Base-by-base conservation (phyloP, 2,797 vertebrate species). In the Scyliorhinus canicula region DNA sequence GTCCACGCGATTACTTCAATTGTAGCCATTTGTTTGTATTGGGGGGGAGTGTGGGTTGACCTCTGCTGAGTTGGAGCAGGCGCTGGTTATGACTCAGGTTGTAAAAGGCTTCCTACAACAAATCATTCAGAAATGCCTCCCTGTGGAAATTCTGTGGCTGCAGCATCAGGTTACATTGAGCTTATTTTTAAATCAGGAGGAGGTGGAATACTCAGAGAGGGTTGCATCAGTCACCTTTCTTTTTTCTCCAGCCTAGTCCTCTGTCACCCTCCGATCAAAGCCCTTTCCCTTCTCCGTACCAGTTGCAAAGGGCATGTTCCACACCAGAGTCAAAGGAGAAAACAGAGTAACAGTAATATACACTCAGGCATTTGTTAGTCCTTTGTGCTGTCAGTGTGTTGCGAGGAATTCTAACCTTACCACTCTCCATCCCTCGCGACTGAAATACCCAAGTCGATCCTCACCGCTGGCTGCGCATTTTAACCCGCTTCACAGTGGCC, bases 171-270 rank as follows among this genome's bases (percentile, higher is more conserved):
- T 44, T 91, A 63, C n/a, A 44, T 65, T 1, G 88, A 65, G 60
- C 60, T n/a, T 91, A 91, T 91, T 91, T 91, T 91, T 65, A 91
- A 91, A 91, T 44, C 44, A 8, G 79, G 79, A 47, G 79, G 79
- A 82, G 79, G 57, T 63, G 88, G 88, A 91, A 65, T 35, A 91
- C 57, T 26, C n/a, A 28, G 57, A 91, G 60, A 91, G 31, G n/a
- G 35, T 65, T 44, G 88, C 19, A 44, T 91, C 44, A 91, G n/a
- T 65, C 40, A 65, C 6, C 19, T 65, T 44, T 82, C 57, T 60
- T 40, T 55, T n/a, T 90, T 90, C 24, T 40, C 88, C n/a, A 44
- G 57, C 5, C 86, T 55, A 21, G 57, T 63, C 44, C 57, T 88
- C 52, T 47, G 21, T 26, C 3, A 55, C 52, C 3, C 24, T 91